These are phyloP conservation scores for Andricus curvator DNA, from an alignment of 2,888 invertebrate genomes.

Conservation along the genomic window DNA sequence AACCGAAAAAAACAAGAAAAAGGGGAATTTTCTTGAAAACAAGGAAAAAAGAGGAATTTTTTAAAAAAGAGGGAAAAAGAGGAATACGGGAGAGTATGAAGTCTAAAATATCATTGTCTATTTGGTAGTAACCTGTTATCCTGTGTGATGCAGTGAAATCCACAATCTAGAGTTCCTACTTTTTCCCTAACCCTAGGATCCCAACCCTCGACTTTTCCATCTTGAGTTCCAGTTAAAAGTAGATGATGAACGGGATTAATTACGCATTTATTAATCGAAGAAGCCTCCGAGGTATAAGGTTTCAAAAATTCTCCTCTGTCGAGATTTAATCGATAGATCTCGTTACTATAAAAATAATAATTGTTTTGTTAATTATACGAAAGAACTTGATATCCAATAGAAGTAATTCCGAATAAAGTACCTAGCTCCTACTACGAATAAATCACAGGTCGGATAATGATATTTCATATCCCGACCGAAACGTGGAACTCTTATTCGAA, in stretches of 20 bases:
- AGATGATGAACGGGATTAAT: constrained; percentile 94
- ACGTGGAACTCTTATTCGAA: constrained; percentile 93
- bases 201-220: constrained; percentile 97
- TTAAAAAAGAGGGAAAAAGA: too few relatives aligned
- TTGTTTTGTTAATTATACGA: not conserved
- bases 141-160: constrained; percentile 82
- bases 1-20: too few relatives aligned
- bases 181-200: constrained; percentile 91
- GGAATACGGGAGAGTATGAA: too few relatives aligned
- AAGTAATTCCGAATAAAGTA: constrained; percentile 74
- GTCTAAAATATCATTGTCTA: not conserved
- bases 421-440: constrained; percentile 94
- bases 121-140: constrained; percentile 79
- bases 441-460: constrained; percentile 93
- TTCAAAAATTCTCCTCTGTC: constrained; percentile 97
- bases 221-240: constrained; percentile 90
- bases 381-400: not conserved
- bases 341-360: constrained; percentile 81
- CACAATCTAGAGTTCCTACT: constrained; percentile 92
- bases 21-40: too few relatives aligned
- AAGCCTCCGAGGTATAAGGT: constrained; percentile 88
- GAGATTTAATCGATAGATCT: constrained; percentile 96
- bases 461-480: constrained; percentile 97
- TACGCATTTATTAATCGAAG: constrained; percentile 89
- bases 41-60: too few relatives aligned